phyloP scores from a whole-genome alignment of 2,113 vertebrate species.

The Gallinago paraguaiae region DNA sequence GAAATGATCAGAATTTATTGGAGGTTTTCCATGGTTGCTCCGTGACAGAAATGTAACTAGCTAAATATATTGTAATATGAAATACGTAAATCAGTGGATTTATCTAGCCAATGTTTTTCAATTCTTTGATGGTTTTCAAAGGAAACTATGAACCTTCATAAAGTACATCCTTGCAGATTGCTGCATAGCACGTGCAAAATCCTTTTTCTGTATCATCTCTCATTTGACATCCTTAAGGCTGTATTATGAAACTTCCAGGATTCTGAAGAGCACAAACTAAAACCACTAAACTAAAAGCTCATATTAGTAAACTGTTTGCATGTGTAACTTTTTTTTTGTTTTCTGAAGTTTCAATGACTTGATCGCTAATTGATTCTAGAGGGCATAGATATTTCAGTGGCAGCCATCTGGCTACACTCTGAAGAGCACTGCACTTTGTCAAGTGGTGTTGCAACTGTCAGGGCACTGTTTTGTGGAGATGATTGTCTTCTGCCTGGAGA shows the following conservation, averaged over 20 bases:
- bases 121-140: not conserved
- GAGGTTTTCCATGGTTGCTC: not conserved
- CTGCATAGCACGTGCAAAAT: not conserved
- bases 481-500: not conserved
- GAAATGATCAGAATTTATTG: constrained; percentile 36
- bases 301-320: not conserved
- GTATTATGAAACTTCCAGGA: not conserved
- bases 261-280: not conserved
- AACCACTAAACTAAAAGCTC: not conserved
- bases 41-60: not conserved
- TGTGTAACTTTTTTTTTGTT: not conserved
- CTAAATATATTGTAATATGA: not conserved
- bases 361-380: not conserved
- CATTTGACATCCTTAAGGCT: not conserved
- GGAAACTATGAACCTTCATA: not conserved
- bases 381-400: not conserved
- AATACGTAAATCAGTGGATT: not conserved
- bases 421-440: not conserved
- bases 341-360: not conserved
- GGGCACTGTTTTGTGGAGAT: not conserved
- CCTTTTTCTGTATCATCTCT: not conserved
- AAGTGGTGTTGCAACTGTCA: not conserved
- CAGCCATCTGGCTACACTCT: not conserved
- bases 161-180: not conserved
- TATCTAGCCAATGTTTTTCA: not conserved